Evolutionary conservation across 92 coral and sea anemone genomes (phyloP).

Genomic region (Phenganax stokvisi): DNA sequence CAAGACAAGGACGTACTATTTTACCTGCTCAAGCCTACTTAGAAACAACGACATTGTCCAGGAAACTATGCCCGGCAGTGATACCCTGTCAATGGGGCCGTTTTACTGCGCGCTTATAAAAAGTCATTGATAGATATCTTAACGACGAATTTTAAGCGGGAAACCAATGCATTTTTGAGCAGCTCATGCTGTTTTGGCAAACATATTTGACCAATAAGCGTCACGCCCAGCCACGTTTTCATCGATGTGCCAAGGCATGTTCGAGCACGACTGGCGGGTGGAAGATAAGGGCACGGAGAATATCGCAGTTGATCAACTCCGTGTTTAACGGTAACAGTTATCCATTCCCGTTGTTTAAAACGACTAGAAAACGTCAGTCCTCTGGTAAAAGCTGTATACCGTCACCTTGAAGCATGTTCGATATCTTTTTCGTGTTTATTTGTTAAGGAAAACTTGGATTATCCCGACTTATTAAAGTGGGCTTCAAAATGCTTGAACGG

Average conservation of each 20-base stretch:
- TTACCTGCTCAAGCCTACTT: too few relatives aligned
- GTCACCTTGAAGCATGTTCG: too few relatives aligned
- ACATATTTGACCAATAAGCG: slow-evolving; percentile 4
- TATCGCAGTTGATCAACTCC: background rate
- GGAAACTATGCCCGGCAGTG: background rate
- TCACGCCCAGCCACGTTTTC: slow-evolving; percentile 9
- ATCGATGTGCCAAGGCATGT: slow-evolving; percentile 33
- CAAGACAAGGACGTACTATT: too few relatives aligned
- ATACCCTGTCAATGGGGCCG: background rate
- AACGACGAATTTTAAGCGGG: slow-evolving; percentile 30
- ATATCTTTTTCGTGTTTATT: too few relatives aligned
- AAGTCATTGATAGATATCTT: slow-evolving; percentile 5
- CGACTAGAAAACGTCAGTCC: too few relatives aligned
- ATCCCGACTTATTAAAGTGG: too few relatives aligned
- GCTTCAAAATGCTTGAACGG: too few relatives aligned
- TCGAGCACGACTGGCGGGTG: background rate
- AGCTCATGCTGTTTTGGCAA: slow-evolving; percentile 9
- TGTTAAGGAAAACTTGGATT: too few relatives aligned
- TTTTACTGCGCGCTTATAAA: background rate
- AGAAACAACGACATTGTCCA: background rate
- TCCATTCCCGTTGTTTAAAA: background rate
- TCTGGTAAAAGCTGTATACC: too few relatives aligned
- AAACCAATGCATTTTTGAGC: slow-evolving; percentile 10
- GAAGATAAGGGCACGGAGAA: background rate
- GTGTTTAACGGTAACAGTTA: background rate